A percentile compares a stretch with the other conserved stretches of the same genome.
These are phyloP conservation scores for Erpobdella octoculata DNA, from an alignment of 2,888 invertebrate genomes.

Conservation along the genomic window DNA sequence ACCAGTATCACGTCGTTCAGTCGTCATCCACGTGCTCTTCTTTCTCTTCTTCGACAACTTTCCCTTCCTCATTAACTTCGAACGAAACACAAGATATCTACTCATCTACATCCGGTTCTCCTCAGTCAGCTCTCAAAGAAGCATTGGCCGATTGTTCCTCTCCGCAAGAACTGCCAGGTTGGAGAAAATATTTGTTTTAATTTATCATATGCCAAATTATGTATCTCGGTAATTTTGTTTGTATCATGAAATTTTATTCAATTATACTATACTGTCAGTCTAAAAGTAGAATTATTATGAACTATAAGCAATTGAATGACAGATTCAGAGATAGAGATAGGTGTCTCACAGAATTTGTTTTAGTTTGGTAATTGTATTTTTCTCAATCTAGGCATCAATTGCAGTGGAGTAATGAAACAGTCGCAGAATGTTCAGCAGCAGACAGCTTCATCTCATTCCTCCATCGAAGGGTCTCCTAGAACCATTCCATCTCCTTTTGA, in stretches of 20 bases:
- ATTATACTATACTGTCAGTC: too few species aligned
- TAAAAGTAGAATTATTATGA: too few species aligned
- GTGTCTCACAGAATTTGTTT: too few species aligned
- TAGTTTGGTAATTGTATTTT: too few species aligned
- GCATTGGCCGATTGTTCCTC: background rate
- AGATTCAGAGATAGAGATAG: too few species aligned
- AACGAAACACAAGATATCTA: background rate
- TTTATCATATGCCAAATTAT: too few species aligned
- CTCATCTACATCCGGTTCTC: background rate
- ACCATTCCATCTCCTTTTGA: background rate
- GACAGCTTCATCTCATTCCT: background rate
- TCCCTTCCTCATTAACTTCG: background rate
- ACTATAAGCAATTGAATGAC: too few species aligned
- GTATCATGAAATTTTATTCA: too few species aligned
- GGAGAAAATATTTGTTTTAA: too few species aligned
- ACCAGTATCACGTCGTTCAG: background rate
- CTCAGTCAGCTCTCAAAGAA: background rate
- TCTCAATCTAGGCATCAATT: too few species aligned
- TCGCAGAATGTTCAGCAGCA: background rate
- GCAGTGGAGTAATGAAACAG: too few species aligned
- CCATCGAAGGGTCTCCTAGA: background rate
- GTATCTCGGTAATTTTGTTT: too few species aligned
- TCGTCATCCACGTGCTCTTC: background rate
- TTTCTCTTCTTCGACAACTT: background rate
- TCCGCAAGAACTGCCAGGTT: background rate